A percentile compares a stretch with the other conserved stretches of the same genome.
These are phyloP conservation scores for Lemur catta DNA, from an alignment of 2,797 vertebrate genomes.

Conservation along the genomic window DNA sequence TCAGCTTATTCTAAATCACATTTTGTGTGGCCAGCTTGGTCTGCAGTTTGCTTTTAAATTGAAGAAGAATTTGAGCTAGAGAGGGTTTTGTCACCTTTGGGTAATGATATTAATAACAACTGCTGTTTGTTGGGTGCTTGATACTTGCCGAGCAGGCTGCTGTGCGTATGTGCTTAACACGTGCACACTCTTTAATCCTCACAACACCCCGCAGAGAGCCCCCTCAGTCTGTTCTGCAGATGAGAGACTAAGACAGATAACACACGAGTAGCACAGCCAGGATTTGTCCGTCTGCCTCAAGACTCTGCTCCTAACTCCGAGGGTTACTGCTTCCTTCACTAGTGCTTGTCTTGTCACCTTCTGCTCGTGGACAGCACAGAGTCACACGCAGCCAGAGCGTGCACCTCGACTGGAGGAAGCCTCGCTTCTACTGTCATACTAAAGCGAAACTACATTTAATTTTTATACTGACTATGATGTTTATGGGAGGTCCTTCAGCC, in stretches of 20 bases:
- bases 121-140: rapidly evolving
- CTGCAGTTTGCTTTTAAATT: not conserved
- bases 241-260: rapidly evolving
- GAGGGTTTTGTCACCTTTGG: not conserved
- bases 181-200: not conserved
- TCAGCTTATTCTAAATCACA: not conserved
- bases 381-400: rapidly evolving
- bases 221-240: not conserved
- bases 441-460: not conserved
- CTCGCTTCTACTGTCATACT: not conserved
- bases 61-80: not conserved
- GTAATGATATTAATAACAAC: too few species aligned
- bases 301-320: not conserved
- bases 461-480: rapidly evolving
- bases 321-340: too few species aligned
- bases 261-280: rapidly evolving
- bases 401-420: not conserved
- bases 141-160: rapidly evolving
- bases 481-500: not conserved
- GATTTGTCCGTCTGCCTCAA: not conserved
- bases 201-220: not conserved
- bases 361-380: not conserved
- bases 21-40: not conserved
- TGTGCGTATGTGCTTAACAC: rapidly evolving
- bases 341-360: not conserved